phyloP scores from a whole-genome alignment of 2,113 vertebrate species.

The Hystrix cristata region DNA sequence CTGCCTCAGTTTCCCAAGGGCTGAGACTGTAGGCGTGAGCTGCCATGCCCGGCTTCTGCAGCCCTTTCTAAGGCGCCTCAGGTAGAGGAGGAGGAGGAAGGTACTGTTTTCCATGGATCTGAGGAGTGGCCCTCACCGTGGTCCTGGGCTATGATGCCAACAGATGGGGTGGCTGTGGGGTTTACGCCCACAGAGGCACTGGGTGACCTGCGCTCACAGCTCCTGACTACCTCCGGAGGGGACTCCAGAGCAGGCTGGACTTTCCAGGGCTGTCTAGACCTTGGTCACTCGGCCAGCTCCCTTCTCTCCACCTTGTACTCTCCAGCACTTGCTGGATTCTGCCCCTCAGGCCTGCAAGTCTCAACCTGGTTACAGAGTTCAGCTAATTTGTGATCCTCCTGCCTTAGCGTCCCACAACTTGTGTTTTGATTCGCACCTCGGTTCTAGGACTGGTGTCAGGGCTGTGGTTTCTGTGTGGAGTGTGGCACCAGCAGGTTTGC shows the following conservation, averaged over 20 bases:
- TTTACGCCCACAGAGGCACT: background rate
- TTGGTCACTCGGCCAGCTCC: background rate
- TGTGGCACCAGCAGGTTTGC: background rate
- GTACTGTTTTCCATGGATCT: background rate
- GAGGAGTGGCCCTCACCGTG: rapidly evolving
- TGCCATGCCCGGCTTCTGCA: background rate
- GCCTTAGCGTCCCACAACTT: background rate
- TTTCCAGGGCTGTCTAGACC: background rate
- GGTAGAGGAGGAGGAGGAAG: background rate
- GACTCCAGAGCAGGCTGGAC: background rate
- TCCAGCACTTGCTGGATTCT: background rate
- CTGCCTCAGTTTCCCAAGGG: background rate
- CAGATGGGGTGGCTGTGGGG: background rate
- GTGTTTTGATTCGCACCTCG: background rate
- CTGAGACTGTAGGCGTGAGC: background rate
- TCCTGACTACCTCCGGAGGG: background rate
- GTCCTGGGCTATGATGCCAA: background rate
- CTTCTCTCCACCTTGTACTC: background rate
- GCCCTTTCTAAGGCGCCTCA: background rate
- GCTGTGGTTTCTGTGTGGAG: background rate
- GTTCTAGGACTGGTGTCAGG: background rate
- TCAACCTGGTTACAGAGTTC: background rate
- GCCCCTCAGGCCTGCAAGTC: background rate
- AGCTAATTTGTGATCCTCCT: background rate
- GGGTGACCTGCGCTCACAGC: background rate